A percentile compares a stretch with the other conserved stretches of the same genome.
Evolutionary conservation across 2,113 vertebrate species (phyloP).

Genomic region (Cyprinodon tularosa): DNA sequence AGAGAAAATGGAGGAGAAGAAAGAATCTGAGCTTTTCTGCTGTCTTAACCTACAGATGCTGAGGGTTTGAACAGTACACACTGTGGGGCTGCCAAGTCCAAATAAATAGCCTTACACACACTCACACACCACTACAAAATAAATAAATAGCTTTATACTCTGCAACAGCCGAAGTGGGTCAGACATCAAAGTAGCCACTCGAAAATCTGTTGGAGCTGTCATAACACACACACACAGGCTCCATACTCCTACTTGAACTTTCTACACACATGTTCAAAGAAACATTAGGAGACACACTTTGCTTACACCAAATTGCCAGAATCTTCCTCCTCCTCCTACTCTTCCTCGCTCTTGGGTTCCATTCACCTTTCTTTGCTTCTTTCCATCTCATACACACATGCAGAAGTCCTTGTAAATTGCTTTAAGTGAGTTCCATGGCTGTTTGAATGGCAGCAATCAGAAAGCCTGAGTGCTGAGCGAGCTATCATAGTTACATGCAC

Average conservation of each 20-base stretch:
- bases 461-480: constrained; percentile 60
- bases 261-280: constrained; percentile 49
- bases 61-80: constrained; percentile 51
- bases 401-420: constrained; percentile 58
- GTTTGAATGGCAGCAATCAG: constrained; percentile 74
- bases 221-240: constrained; percentile 58
- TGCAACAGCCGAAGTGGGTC: constrained; percentile 79
- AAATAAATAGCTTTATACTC: constrained; percentile 78
- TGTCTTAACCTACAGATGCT: constrained; percentile 51
- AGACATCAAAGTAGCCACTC: constrained; percentile 79
- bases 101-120: constrained; percentile 58
- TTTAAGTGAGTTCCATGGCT: constrained; percentile 56
- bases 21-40: constrained; percentile 48
- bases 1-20: constrained; percentile 18
- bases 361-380: constrained; percentile 10
- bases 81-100: constrained; percentile 53
- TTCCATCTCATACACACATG: constrained; percentile 7
- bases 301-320: constrained; percentile 71
- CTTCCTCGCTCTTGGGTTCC: not conserved
- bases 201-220: constrained; percentile 72
- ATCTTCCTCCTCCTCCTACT: constrained; percentile 33
- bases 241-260: constrained; percentile 74
- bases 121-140: constrained; percentile 37
- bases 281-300: constrained; percentile 49
- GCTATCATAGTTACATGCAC: constrained; percentile 51